These are phyloP conservation scores for Cladopsammia gracilis DNA, from an alignment of 64 coral and sea anemone genomes.

Conservation along the genomic window DNA sequence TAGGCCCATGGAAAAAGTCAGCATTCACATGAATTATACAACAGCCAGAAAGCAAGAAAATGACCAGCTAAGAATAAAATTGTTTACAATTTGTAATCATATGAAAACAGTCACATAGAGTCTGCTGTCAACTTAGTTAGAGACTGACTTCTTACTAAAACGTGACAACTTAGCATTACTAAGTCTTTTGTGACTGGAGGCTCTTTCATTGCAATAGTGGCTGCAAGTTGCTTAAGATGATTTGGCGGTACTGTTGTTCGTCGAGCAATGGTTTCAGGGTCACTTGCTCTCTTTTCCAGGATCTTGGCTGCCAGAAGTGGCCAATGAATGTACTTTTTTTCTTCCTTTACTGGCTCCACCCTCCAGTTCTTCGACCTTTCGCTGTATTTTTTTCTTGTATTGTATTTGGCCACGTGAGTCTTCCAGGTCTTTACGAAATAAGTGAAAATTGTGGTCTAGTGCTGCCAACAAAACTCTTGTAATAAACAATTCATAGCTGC, in stretches of 20 bases:
- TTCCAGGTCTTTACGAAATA: constrained; percentile 38
- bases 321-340: constrained; percentile 30
- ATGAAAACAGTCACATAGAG: too few relatives aligned
- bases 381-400: constrained; percentile 55
- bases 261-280: constrained; percentile 12
- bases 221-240: constrained; percentile 40
- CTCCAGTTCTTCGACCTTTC: constrained; percentile 50
- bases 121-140: neutral
- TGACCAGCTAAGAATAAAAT: too few relatives aligned
- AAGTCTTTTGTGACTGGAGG: constrained; percentile 45
- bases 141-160: constrained; percentile 44
- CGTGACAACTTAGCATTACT: constrained; percentile 37
- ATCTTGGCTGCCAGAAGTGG: constrained; percentile 57
- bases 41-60: too few relatives aligned
- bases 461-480: constrained; percentile 35
- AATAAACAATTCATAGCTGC: constrained; percentile 55
- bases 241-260: neutral
- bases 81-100: too few relatives aligned
- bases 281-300: constrained; percentile 31
- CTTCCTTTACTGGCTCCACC: constrained; percentile 39
- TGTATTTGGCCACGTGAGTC: constrained; percentile 20
- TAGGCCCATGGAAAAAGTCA: too few relatives aligned
- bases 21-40: too few relatives aligned
- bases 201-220: constrained; percentile 44
- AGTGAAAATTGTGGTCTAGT: constrained; percentile 47